Evolutionary conservation across 2,888 invertebrate species (phyloP).

Genomic region (Peribatodes rhomboidaria): DNA sequence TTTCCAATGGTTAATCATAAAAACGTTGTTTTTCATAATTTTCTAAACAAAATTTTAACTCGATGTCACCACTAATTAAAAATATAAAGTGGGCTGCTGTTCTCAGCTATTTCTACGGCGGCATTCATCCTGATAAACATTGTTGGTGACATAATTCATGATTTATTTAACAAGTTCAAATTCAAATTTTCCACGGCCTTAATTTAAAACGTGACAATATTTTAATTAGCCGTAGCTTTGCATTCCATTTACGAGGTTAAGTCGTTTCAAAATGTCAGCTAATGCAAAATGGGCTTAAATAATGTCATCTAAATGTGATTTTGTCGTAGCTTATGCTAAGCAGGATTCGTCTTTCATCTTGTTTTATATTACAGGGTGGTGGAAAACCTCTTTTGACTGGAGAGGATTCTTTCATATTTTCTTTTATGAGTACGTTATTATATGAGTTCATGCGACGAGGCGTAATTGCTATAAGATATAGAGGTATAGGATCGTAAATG

Average conservation of each 20-base stretch:
- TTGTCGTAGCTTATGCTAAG: slow-evolving; percentile 69
- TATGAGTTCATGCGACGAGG: slow-evolving; percentile 35
- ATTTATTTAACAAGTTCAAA: slow-evolving; percentile 22
- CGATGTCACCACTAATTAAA: slow-evolving; percentile 22
- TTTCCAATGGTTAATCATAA: slow-evolving; percentile 8
- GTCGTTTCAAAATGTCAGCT: slow-evolving; percentile 55
- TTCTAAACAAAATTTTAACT: slow-evolving; percentile 9
- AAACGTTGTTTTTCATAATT: slow-evolving; percentile 5
- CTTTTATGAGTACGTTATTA: slow-evolving; percentile 44
- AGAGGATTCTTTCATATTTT: slow-evolving; percentile 54
- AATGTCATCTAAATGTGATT: slow-evolving; percentile 53
- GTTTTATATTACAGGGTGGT: slow-evolving; percentile 67
- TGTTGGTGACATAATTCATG: slow-evolving; percentile 9
- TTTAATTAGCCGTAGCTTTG: slow-evolving; percentile 25
- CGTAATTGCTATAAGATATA: slow-evolving; percentile 42
- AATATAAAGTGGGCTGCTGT: slow-evolving; percentile 6
- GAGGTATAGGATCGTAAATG: slow-evolving; percentile 35
- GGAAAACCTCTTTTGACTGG: slow-evolving; percentile 53
- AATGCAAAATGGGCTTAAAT: slow-evolving; percentile 59
- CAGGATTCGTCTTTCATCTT: slow-evolving; percentile 70
- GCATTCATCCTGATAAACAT: slow-evolving; percentile 17
- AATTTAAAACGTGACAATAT: slow-evolving; percentile 22
- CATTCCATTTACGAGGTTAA: slow-evolving; percentile 35
- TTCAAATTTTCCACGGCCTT: slow-evolving; percentile 17
- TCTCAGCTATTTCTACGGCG: slow-evolving; percentile 15